Conservation (phyloP, 2,113 vertebrate species). For the Mesembrinibis cayennensis region DNA sequence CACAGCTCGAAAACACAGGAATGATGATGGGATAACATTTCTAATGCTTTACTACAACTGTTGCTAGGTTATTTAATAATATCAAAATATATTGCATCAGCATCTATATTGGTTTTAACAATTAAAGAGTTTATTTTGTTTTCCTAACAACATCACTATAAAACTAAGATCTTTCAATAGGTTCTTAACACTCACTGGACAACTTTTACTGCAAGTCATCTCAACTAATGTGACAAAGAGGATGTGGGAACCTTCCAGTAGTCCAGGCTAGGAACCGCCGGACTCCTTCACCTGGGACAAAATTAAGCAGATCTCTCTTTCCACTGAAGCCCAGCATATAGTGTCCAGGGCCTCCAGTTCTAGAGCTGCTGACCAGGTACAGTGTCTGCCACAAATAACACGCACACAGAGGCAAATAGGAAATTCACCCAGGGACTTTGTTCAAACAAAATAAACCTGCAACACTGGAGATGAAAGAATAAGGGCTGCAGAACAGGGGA, state of each 20-base stretch:
- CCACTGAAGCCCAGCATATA: conserved; percentile 88
- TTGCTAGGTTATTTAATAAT: conserved; percentile 39
- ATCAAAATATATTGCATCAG: conserved; percentile 14
- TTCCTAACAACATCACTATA: conserved; percentile 69
- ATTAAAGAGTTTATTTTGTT: conserved; percentile 51
- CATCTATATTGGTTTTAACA: conserved; percentile 43
- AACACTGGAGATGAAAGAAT: conserved; percentile 70
- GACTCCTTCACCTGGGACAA: conserved; percentile 91
- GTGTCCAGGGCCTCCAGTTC: conserved; percentile 93
- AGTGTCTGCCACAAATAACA: conserved; percentile 95
- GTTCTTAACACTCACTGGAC: conserved; percentile 84
- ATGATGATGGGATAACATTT: conserved; percentile 19
- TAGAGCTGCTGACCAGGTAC: conserved; percentile 90
- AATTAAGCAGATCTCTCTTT: conserved; percentile 94
- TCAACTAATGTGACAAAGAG: conserved; percentile 83
- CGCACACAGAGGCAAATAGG: conserved; percentile 95
- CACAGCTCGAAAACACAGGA: conserved; percentile 72
- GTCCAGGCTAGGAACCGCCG: conserved; percentile 95
- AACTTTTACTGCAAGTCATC: conserved; percentile 78
- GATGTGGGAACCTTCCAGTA: conserved; percentile 94
- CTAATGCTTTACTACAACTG: conserved; percentile 23
- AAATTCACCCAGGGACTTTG: conserved; percentile 88
- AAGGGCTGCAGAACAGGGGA: conserved; percentile 71
- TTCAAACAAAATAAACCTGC: conserved; percentile 76
- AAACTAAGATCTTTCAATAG: conserved; percentile 78